Percentiles rank a stretch among this genome's conserved stretches.
Conservation (phyloP, 2,797 vertebrate species). For the Helarctos malayanus region DNA sequence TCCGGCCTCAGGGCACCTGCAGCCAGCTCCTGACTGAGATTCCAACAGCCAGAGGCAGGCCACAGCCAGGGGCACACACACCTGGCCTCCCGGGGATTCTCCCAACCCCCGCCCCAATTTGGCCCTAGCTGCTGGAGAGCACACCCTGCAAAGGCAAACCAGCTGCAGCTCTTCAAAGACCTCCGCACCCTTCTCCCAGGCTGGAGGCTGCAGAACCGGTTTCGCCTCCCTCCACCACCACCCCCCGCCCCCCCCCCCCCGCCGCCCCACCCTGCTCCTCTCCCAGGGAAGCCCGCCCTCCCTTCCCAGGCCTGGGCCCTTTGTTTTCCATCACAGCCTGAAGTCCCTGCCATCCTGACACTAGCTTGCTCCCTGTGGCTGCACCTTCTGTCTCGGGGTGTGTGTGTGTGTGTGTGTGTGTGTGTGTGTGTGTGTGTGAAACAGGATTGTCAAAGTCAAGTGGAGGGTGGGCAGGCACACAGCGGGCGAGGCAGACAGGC, state of each 20-base stretch:
- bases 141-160: background rate
- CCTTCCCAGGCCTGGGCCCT: background rate
- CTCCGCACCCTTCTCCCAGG: background rate
- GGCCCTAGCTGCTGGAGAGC: background rate
- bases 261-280: accelerated
- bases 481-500: too few species aligned
- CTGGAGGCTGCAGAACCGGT: background rate
- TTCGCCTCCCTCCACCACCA: background rate
- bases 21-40: background rate
- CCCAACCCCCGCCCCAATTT: background rate
- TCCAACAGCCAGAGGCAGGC: background rate
- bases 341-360: accelerated
- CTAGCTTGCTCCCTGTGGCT: background rate
- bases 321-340: background rate
- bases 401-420: too few species aligned
- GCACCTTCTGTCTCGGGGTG: background rate
- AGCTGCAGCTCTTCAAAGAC: background rate
- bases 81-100: background rate
- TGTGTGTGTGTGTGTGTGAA: too few species aligned
- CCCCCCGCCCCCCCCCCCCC: too few species aligned
- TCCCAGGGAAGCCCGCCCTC: background rate
- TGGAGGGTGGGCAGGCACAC: accelerated
- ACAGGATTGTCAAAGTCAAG: background rate
- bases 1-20: background rate
- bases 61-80: too few species aligned